Evolutionary conservation across 92 coral and sea anemone species (phyloP).

Genomic region (Phenganax stokvisi): DNA sequence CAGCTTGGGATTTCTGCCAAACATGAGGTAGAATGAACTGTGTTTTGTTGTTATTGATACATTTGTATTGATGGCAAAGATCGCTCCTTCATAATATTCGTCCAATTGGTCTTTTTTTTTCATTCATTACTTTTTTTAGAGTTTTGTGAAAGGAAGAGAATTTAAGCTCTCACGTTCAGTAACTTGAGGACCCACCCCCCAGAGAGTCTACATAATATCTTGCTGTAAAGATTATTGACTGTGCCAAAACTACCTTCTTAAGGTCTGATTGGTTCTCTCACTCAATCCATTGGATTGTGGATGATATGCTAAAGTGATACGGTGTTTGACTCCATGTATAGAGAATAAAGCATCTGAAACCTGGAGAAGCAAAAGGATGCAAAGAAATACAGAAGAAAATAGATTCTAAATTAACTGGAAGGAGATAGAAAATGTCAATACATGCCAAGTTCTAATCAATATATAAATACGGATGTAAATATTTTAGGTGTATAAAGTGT

Average conservation of each 20-base stretch:
- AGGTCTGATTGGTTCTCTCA: constrained; percentile 38
- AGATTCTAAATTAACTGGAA: too few relatives aligned
- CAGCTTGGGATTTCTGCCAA: constrained; percentile 47
- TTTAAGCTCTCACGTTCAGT: background rate
- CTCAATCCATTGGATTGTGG: constrained; percentile 47
- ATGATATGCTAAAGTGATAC: constrained; percentile 41
- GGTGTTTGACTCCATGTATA: constrained; percentile 17
- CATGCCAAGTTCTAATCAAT: too few relatives aligned
- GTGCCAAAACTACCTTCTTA: constrained; percentile 19
- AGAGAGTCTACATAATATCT: too few relatives aligned
- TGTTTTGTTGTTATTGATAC: constrained; percentile 53
- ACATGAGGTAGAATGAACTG: constrained; percentile 55
- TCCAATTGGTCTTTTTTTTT: constrained; percentile 52
- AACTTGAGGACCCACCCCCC: background rate
- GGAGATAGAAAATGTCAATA: too few relatives aligned
- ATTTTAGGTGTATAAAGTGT: background rate
- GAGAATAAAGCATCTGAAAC: constrained; percentile 24
- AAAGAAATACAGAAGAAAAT: too few relatives aligned
- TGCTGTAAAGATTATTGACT: background rate
- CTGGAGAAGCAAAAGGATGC: background rate
- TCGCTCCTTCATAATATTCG: constrained; percentile 54
- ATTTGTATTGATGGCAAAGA: constrained; percentile 57
- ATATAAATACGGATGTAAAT: too few relatives aligned
- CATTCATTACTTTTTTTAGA: constrained; percentile 49
- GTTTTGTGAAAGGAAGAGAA: constrained; percentile 36